Evolutionary conservation across 2,888 invertebrate species (phyloP), one percentile per base, ranked within the genome.

Genomic region (Holacanthella duospinosa): DNA sequence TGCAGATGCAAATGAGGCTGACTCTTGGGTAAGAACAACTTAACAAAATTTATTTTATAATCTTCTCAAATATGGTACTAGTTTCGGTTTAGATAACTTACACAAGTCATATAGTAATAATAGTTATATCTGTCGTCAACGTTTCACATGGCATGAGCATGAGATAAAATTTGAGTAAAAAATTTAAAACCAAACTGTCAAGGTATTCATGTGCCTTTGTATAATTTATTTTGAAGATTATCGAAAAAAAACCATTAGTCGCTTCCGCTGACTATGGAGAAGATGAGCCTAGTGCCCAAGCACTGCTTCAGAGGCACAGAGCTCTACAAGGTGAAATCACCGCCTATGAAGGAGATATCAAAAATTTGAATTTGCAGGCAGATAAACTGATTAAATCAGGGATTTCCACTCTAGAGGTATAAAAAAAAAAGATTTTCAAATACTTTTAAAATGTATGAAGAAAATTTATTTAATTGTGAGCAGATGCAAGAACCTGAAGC

Each of bases 1-100:
- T 77, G 89, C 93, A 0, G 97, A 97, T 78, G 94, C 95, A 0
- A 95, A 97, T 79, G 97, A 97, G 76, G 90, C 93, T 0, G 96
- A 97, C 74, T 94, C 94, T 0, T 97, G 95, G 94, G n/a, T n/a
- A n/a, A n/a, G n/a, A n/a, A n/a, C n/a, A n/a, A n/a, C n/a, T n/a
- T n/a, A n/a, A n/a, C n/a, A n/a, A n/a, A n/a, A n/a, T n/a, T n/a
- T n/a, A n/a, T n/a, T n/a, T n/a, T n/a, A n/a, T n/a, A n/a, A n/a
- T n/a, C n/a, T n/a, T n/a, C n/a, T n/a, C n/a, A n/a, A n/a, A n/a
- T n/a, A n/a, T n/a, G n/a, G n/a, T n/a, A n/a, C n/a, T n/a, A n/a
- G n/a, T n/a, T n/a, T n/a, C n/a, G n/a, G n/a, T n/a, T n/a, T n/a
- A n/a, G n/a, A n/a, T n/a, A n/a, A n/a, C n/a, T n/a, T n/a, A n/a